Evolutionary conservation across 2,888 invertebrate species (phyloP), one percentile per base, ranked within the genome.

Genomic region (Platycheirus albimanus): DNA sequence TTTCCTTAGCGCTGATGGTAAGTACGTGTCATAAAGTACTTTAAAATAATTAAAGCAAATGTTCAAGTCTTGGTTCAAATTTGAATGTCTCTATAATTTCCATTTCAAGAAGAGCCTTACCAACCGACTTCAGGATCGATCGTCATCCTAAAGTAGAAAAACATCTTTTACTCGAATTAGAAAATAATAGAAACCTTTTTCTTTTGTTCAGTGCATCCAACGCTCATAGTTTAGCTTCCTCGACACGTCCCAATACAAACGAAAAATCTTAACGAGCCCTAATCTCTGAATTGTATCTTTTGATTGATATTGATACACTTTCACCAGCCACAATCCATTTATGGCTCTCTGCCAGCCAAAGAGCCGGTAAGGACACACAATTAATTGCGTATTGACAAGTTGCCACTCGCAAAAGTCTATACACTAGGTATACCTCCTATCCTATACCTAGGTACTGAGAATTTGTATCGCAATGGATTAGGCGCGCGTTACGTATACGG

Each of bases 351-450:
- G 24, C 24, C 54, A 45, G 8, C 61, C 43, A 30, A 61, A 70
- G 28, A 38, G 49, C 61, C 66, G 47, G 80, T 66, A 77, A 81
- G 81, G 81, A 81, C 77, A 72, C 81, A 81, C 77, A 71, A 81
- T 81, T 71, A 81, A 81, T 81, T 81, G 76, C 76, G 76, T 76
- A 81, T 81, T 81, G 81, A 81, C 81, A 81, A 77, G 81, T 71
- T 71, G 81, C 71, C 67, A 81, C 71, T 81, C 71, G 41, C 61
- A 61, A 52, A 30, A 52, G 15, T 54, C 2, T 36, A 3, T 24
- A 5, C 24, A n/a, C n/a, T n/a, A 8, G 36, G n/a, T 36, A 36
- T 36, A 36, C 10, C n/a, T 1, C 10, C 38, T n/a, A 41, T 13
- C 0, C 70, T 33, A 33, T 13, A 13, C 15, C 15, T 20, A 58